Base-by-base conservation (phyloP, 2,113 vertebrate genomes). In the Bubo scandiacus region DNA sequence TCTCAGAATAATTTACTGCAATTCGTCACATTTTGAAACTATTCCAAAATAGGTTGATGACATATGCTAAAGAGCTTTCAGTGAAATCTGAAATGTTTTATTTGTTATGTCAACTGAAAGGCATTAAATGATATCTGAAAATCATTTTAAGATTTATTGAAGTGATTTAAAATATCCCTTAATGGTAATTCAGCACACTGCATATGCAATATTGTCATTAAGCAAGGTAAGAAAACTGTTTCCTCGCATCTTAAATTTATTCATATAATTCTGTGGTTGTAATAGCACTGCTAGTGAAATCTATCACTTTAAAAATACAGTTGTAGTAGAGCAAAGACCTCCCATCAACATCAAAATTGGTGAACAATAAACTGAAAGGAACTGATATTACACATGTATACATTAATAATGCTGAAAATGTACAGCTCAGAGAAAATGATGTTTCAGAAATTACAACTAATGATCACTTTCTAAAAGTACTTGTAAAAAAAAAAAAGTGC, bases 41-140 rank as follows among this genome's bases (percentile, higher is more conserved):
- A 91, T 95, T 98, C 94, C 96, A 96, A 96, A 98, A 97, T 78
- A 93, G 59, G 92, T 79, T 96, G 74, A 91, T 98, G 97, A 97
- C 97, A 96, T 92, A 70, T 95, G 97, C 96, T 97, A 95, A 98
- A 97, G 94, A 98, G 92, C 85, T 98, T 97, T 98, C 96, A 96
- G 55, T 95, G 94, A 96, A 97, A 97, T 97, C 86, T 90, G 87
- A 97, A 98, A 97, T 96, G 94, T 68, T 97, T 98, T 94, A 97
- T 98, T 97, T 97, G 85, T 98, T 98, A 98, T 98, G 95, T 98
- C 96, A 97, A 97, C 95, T 97, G 81, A 67, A 96, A 98, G 38
- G 67, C 91, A 98, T 96, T 96, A 97, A 98, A 73, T 96, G 95
- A 97, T 98, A 98, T 95, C 97, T 97, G 93, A 97, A 98, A 98